Evolutionary conservation across 2,797 vertebrate genomes (phyloP).

Genomic region (Ciconia nigra): DNA sequence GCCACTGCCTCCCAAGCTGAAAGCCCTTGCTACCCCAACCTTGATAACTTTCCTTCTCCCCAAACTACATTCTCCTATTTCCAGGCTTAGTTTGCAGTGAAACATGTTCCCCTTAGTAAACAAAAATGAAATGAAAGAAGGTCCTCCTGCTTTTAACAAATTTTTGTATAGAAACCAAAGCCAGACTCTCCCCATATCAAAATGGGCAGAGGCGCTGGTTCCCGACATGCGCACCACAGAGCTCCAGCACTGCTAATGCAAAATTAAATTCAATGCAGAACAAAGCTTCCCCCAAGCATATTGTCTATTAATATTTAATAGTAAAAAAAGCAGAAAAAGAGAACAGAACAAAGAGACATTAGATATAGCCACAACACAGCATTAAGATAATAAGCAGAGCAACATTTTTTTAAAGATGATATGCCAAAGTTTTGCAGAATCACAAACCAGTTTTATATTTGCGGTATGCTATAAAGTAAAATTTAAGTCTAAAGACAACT

Average conservation of each 20-base stretch:
- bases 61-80: background rate
- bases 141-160: background rate
- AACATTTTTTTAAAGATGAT: background rate
- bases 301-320: background rate
- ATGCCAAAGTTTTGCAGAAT: background rate
- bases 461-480: background rate
- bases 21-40: background rate
- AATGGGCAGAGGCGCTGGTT: background rate
- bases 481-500: background rate
- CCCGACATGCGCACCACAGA: background rate
- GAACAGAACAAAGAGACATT: background rate
- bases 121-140: background rate
- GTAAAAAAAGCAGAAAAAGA: background rate
- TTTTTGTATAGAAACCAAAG: background rate
- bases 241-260: background rate
- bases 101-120: background rate
- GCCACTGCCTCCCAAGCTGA: conserved; percentile 17
- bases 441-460: background rate
- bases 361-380: background rate
- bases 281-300: background rate
- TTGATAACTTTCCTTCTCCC: background rate
- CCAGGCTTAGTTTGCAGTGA: background rate
- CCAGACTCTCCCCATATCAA: background rate
- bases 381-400: background rate
- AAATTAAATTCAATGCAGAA: background rate